Percentiles rank a stretch among this genome's conserved stretches.
Conservation (phyloP, 2,888 invertebrate genomes). For the Lypha dubia region DNA sequence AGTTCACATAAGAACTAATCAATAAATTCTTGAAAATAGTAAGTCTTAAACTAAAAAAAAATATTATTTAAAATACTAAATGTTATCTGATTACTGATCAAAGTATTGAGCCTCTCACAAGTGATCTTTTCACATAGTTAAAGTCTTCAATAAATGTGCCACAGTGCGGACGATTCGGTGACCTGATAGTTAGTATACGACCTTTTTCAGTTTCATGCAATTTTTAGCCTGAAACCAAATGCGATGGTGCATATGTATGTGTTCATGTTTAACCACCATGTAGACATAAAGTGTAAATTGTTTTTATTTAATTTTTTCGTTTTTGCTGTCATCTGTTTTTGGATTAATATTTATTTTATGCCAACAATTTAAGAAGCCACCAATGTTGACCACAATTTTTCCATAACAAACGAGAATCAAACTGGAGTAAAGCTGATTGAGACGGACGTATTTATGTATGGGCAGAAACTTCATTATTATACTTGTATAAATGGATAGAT, state of each 20-base stretch:
- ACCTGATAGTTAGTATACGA: conserved; percentile 56
- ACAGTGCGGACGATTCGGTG: conserved; percentile 10
- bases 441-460: no score
- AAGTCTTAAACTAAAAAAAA: no score
- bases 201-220: conserved; percentile 42
- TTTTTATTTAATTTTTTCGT: conserved; percentile 34
- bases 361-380: conserved; percentile 72
- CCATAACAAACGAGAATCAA: conserved; percentile 48
- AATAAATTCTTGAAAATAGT: no score
- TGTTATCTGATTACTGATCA: no score
- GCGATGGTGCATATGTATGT: conserved; percentile 23
- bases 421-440: background rate
- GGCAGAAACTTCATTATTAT: background rate
- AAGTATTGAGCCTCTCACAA: no score
- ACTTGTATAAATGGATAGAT: conserved; percentile 12
- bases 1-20: no score
- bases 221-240: conserved; percentile 44
- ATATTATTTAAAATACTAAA: no score
- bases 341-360: conserved; percentile 64
- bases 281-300: conserved; percentile 64
- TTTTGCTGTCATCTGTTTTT: conserved; percentile 32
- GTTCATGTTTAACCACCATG: conserved; percentile 66
- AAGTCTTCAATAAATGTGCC: no score
- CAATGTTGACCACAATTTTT: conserved; percentile 71
- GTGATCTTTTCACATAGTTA: no score